Base-by-base conservation (phyloP, 2,113 vertebrate species). In the Neolamprologus tretocephalus region DNA sequence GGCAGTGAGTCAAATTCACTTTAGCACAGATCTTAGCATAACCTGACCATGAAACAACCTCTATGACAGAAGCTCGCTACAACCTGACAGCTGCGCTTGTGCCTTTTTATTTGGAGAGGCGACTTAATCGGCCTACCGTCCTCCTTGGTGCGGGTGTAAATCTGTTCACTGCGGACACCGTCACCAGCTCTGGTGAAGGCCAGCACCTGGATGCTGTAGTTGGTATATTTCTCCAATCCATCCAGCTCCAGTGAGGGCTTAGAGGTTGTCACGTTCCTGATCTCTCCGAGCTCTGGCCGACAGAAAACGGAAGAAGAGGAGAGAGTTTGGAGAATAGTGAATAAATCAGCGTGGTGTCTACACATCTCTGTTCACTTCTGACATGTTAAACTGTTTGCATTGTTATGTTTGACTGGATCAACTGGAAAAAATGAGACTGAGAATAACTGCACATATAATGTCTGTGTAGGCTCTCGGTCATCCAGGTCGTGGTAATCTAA, bases 201-300 rank as follows among this genome's bases (percentile, higher is more conserved):
- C 96, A 99, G 83, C 91, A 99, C 98, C 92, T 99, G 98, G 94
- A 99, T 98, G 94, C 98, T 99, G 94, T 99, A 99, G 96, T 99
- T 99, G 93, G 99, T 99, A 87, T 98, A 99, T 89, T 99, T 99
- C 93, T 99, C 98, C 87, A 99, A 93, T 8, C 98, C 98, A 3
- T 99, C 98, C 94, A 99, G 95, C 93, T 99, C 98, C 89, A 99
- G 96, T 4, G 97, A 98, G 4, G 98, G 97, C 81, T 99, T 98
- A 0, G 97, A 97, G 10, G 98, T 99, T 2, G 98, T 99, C 80
- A 99, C 97, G 3, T 99, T 99, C 93, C 97, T 97, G 94, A 99
- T 99, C 88, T 99, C 98, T 12, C 99, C 99, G 19, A 99, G 97
- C 89, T 99, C 99, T 99, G 90, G 82, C n/a, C 19, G 47, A 86